Base-by-base conservation (phyloP, 2,797 vertebrate species). In the Anas bernieri region DNA sequence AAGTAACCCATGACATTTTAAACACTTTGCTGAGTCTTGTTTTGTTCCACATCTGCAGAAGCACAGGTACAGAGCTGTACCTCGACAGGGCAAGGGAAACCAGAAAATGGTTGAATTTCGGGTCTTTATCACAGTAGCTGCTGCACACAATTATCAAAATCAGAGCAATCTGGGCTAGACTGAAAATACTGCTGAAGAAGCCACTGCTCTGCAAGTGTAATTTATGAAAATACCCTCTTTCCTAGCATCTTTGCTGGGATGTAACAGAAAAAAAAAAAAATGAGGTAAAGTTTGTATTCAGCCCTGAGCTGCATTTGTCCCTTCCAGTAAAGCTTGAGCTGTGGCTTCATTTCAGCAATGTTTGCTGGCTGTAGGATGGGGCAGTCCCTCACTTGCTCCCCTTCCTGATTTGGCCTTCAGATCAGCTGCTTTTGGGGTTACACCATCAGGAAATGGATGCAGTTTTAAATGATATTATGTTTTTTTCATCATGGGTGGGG, bases 1-100 rank as follows among this genome's bases (percentile, higher is more conserved):
- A 98, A 97, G 93, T 93, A 97, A 94, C 95, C 94, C 28, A 46
- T 98, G 97, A 97, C 97, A 98, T 98, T 98, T 98, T 97, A 97
- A 97, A 96, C 93, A 96, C 87, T 88, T 96, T 90, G 70, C 95
- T 85, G 90, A 94, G 85, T 93, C 91, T 95, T 96, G 76, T 86
- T 97, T 86, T 85, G 46, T 83, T 96, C 64, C 69, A 1, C 46
- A 33, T 75, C 62, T 76, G 6, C 28, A n/a, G 59, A 91, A 39
- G 55, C 8, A 28, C 17, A 59, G 89, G 43, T 63, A 41, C 0
- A 0, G 70, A 88, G 25, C 72, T 86, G 31, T 20, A 61, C 48
- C 6, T 7, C 3, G 11, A 23, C 7, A 56, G 66, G n/a, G 66
- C 69, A 61, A 11, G 25, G 94, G 68, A 90, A 86, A 92, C 84